Percentiles rank a stretch among this genome's conserved stretches.
Conservation (phyloP, 2,113 vertebrate species). For the Malurus melanocephalus region DNA sequence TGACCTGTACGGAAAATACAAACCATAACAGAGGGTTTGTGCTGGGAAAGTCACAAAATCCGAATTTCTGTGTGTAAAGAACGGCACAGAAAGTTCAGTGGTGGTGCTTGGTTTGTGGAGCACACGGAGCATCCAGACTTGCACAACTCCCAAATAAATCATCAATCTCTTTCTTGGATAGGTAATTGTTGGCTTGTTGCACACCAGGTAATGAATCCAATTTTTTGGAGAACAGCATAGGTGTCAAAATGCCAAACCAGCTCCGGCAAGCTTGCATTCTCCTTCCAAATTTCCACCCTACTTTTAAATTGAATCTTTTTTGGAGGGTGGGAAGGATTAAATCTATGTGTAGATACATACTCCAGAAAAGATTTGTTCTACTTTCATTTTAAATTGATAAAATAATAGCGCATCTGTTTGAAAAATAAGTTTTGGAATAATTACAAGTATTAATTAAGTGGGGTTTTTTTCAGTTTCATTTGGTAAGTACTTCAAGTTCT, state of each 20-base stretch:
- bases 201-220: neutral
- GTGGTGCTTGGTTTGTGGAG: no score
- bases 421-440: neutral
- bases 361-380: neutral
- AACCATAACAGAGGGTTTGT: neutral
- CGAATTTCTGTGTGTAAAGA: neutral
- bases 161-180: neutral
- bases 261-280: neutral
- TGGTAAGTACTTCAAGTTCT: neutral
- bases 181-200: neutral
- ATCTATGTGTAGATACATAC: neutral
- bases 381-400: neutral
- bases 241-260: neutral
- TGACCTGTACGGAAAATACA: neutral
- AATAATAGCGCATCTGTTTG: neutral
- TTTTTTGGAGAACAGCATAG: neutral
- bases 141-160: neutral
- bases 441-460: neutral
- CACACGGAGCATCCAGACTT: fast-evolving
- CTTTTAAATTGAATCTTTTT: neutral
- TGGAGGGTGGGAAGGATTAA: neutral
- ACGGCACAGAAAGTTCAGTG: neutral
- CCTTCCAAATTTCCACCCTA: neutral
- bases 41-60: neutral
- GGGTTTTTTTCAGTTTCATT: neutral